Conservation (phyloP, 1,140 invertebrate species). For the Pseudobourletiella spinata region DNA sequence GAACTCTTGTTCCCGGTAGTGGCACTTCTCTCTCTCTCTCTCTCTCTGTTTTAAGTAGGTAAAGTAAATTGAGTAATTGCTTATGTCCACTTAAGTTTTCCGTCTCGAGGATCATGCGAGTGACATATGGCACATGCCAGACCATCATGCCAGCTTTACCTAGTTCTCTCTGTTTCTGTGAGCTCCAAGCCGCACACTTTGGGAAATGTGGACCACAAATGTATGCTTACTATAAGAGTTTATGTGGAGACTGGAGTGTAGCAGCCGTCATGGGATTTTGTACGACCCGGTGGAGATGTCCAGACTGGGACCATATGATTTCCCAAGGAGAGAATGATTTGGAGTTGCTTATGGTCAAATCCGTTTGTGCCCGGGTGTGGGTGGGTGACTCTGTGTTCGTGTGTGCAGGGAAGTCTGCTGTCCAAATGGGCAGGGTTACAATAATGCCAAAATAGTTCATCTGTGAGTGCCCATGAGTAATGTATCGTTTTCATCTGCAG, state of each 20-base stretch:
- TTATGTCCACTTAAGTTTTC: constrained; percentile 4
- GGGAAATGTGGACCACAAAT: not conserved
- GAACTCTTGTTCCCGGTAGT: no score
- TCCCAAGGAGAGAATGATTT: not conserved
- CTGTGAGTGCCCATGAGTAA: no score
- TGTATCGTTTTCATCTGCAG: not conserved
- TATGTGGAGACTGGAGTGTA: not conserved
- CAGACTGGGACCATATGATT: not conserved
- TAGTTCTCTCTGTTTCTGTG: not conserved
- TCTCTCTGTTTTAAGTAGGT: not conserved
- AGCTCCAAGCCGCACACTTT: not conserved
- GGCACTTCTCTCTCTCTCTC: not conserved
- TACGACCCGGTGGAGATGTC: not conserved
- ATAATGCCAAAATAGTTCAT: no score
- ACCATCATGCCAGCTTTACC: not conserved
- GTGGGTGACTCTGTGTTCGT: no score
- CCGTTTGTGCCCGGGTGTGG: no score
- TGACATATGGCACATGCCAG: constrained; percentile 8
- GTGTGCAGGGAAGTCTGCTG: no score
- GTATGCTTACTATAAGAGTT: not conserved
- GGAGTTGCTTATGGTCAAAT: no score
- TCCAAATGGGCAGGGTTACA: no score
- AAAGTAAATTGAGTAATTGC: constrained; percentile 7
- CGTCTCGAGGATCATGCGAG: constrained; percentile 1
- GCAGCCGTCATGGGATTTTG: not conserved